These are phyloP conservation scores for Drosophila limbata DNA, from an alignment of 2,888 invertebrate species.

Conservation along the genomic window DNA sequence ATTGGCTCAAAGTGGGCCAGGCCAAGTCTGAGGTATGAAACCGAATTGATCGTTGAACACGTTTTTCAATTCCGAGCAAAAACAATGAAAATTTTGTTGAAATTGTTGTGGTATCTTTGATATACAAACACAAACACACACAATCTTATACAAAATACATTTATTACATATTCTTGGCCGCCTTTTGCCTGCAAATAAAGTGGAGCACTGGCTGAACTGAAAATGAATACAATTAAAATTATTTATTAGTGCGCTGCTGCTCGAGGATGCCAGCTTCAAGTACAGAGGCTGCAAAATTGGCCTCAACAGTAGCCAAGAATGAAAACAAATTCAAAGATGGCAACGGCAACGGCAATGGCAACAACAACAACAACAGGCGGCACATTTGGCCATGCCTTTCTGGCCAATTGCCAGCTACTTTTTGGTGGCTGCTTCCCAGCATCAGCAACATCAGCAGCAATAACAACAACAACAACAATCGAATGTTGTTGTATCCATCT, in stretches of 20 bases:
- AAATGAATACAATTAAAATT: conserved; percentile 78
- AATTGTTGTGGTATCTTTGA: conserved; percentile 32
- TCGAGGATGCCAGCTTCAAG: conserved; percentile 65
- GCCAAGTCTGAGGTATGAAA: conserved; percentile 13
- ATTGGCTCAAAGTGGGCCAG: conserved; percentile 8
- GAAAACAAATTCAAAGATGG: conserved; percentile 65
- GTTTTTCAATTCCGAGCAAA: conserved; percentile 60
- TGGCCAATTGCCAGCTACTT: conserved; percentile 77
- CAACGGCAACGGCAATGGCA: conserved; percentile 33
- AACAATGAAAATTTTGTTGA: conserved; percentile 45
- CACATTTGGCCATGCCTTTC: conserved; percentile 82
- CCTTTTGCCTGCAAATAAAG: conserved; percentile 53
- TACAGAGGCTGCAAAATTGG: conserved; percentile 60
- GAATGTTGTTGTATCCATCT: conserved; percentile 49
- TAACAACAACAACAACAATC: conserved; percentile 16
- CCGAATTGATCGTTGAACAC: conserved; percentile 69
- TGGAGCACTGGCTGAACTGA: conserved; percentile 53
- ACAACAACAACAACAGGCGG: conserved; percentile 43
- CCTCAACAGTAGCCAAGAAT: conserved; percentile 56
- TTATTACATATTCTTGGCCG: conserved; percentile 55
- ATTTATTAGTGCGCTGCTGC: conserved; percentile 69
- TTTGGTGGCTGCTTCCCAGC: conserved; percentile 59
- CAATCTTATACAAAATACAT: not conserved
- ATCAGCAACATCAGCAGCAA: conserved; percentile 30
- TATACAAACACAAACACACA: conserved; percentile 1